Evolutionary conservation across 2,888 invertebrate species (phyloP).

Genomic region (Leptodirus hochenwartii): DNA sequence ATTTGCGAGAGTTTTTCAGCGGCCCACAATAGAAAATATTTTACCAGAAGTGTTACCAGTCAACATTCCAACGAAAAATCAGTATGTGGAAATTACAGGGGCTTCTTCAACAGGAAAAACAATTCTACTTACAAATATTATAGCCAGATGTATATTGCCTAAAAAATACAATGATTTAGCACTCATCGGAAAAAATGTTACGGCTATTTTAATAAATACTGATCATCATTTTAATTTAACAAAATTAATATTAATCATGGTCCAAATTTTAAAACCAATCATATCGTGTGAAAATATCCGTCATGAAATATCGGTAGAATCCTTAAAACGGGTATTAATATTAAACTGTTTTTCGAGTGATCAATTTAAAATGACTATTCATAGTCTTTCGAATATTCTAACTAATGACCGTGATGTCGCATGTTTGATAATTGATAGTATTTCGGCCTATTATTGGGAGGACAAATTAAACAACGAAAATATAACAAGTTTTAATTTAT

Average conservation of each 20-base stretch:
- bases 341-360: conserved; percentile 24
- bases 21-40: conserved; percentile 9
- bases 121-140: conserved; percentile 27
- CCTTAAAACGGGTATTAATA: conserved; percentile 22
- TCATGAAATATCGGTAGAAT: conserved; percentile 10
- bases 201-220: conserved; percentile 30
- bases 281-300: neutral
- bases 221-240: conserved; percentile 29
- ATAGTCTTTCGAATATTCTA: conserved; percentile 24
- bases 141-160: conserved; percentile 30
- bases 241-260: conserved; percentile 12
- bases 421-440: conserved; percentile 29
- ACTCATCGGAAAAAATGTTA: conserved; percentile 26
- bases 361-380: conserved; percentile 22
- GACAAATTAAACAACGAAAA: conserved; percentile 8
- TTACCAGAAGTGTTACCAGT: conserved; percentile 12
- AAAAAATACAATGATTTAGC: conserved; percentile 15
- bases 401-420: conserved; percentile 24
- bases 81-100: conserved; percentile 31
- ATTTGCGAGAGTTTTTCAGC: conserved; percentile 11
- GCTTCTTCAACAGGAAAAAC: conserved; percentile 29
- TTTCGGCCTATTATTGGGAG: conserved; percentile 32
- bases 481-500: conserved; percentile 5
- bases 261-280: conserved; percentile 1
- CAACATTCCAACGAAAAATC: conserved; percentile 22